A percentile compares a stretch with the other conserved stretches of the same genome.
Evolutionary conservation across 2,113 vertebrate genomes (phyloP).

Genomic region (Pseudopodoces humilis): DNA sequence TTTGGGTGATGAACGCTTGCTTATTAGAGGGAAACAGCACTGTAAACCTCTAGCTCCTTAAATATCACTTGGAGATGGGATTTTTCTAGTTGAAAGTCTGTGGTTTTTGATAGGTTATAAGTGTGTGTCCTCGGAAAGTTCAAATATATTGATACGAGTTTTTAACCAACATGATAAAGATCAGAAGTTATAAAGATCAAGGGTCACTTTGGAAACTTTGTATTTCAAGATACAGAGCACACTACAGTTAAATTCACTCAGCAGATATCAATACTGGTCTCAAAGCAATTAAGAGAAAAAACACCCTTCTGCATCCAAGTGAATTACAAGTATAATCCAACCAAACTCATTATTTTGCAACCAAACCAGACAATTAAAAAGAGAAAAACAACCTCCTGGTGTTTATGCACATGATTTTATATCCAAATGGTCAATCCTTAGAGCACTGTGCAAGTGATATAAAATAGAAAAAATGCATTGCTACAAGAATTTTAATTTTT

Average conservation of each 20-base stretch:
- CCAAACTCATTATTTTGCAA: neutral
- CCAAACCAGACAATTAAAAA: neutral
- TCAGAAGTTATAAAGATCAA: neutral
- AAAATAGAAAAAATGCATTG: neutral
- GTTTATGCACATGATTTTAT: neutral
- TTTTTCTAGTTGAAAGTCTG: neutral
- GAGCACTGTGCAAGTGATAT: neutral
- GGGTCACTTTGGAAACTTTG: neutral
- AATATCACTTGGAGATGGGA: neutral
- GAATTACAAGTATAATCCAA: neutral
- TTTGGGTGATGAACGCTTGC: slow-evolving; percentile 24
- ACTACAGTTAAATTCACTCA: neutral
- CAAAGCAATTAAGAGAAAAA: neutral
- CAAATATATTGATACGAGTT: neutral
- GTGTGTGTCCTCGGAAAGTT: neutral
- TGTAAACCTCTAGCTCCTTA: neutral
- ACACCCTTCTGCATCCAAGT: neutral
- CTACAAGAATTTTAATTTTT: neutral
- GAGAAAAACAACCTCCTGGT: neutral
- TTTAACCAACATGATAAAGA: neutral
- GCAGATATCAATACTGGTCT: neutral
- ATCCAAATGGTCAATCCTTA: neutral
- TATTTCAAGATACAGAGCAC: neutral
- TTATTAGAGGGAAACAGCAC: neutral
- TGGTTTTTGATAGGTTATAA: neutral